Evolutionary conservation across 2,888 invertebrate species (phyloP).

Genomic region (Sarcophaga subvicina): DNA sequence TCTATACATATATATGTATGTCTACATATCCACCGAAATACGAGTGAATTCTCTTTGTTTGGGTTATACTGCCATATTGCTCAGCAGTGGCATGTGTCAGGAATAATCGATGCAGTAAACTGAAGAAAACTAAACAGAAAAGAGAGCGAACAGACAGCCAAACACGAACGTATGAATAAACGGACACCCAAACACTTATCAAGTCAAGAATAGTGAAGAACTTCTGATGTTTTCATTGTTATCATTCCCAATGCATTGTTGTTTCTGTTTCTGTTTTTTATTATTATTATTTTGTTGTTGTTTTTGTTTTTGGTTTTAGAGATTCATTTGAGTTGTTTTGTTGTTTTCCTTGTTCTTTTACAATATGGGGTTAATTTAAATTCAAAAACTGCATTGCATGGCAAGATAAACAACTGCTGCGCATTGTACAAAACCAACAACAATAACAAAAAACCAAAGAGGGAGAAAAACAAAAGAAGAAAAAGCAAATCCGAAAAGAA

Average conservation of each 20-base stretch:
- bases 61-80: not conserved
- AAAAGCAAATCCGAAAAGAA: conserved; percentile 12
- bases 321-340: conserved; percentile 51
- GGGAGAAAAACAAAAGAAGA: conserved; percentile 27
- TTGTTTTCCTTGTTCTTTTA: conserved; percentile 38
- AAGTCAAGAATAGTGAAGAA: conserved; percentile 4
- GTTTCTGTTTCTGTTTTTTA: conserved; percentile 55
- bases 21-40: conserved; percentile 15
- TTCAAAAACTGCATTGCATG: conserved; percentile 70
- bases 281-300: conserved; percentile 50
- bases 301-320: conserved; percentile 39
- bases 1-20: too few relatives aligned
- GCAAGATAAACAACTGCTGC: conserved; percentile 62
- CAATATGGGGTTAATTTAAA: conserved; percentile 75
- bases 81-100: conserved; percentile 54
- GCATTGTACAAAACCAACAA: conserved; percentile 23
- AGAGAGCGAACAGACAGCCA: not conserved
- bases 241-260: conserved; percentile 17
- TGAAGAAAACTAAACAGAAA: conserved; percentile 6
- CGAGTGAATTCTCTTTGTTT: conserved; percentile 20
- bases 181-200: conserved; percentile 9
- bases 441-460: conserved; percentile 9
- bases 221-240: conserved; percentile 26
- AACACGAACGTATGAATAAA: conserved; percentile 3
- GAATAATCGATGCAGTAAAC: conserved; percentile 37